These are phyloP conservation scores for Etia nguti DNA, from an alignment of 2,113 vertebrate species.

Conservation along the genomic window DNA sequence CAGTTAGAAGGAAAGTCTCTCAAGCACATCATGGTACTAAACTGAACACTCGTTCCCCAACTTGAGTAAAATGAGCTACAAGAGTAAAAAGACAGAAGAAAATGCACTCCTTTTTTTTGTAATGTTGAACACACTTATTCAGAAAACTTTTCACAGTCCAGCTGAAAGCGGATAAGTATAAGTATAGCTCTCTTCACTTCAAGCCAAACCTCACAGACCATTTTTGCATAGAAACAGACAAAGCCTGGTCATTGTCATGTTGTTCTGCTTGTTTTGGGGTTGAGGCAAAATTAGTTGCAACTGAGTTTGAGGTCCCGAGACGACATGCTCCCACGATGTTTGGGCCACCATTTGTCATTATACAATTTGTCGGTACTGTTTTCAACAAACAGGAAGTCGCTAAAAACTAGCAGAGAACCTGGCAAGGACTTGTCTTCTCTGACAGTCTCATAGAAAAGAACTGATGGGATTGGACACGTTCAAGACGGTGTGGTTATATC, in stretches of 20 bases:
- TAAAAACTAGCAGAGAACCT: constrained; percentile 46
- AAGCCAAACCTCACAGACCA: constrained; percentile 54
- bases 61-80: not conserved
- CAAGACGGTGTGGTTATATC: constrained; percentile 69
- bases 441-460: constrained; percentile 19
- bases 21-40: not conserved
- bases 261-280: constrained; percentile 63
- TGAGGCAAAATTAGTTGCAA: constrained; percentile 64
- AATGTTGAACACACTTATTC: not conserved
- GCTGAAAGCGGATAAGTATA: constrained; percentile 37
- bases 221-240: constrained; percentile 53
- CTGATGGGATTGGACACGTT: constrained; percentile 67
- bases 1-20: not conserved
- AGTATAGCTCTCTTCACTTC: constrained; percentile 21
- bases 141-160: constrained; percentile 13
- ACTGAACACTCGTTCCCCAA: not conserved
- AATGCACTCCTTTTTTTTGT: not conserved
- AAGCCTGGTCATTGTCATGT: constrained; percentile 65
- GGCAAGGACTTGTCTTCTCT: constrained; percentile 43
- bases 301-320: constrained; percentile 58
- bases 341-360: constrained; percentile 67
- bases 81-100: not conserved
- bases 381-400: constrained; percentile 70
- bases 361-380: constrained; percentile 66
- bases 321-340: constrained; percentile 51